Percentiles rank a stretch among this genome's conserved stretches.
These are phyloP conservation scores for Ennomos erosarius DNA, from an alignment of 2,888 invertebrate species.

Conservation along the genomic window DNA sequence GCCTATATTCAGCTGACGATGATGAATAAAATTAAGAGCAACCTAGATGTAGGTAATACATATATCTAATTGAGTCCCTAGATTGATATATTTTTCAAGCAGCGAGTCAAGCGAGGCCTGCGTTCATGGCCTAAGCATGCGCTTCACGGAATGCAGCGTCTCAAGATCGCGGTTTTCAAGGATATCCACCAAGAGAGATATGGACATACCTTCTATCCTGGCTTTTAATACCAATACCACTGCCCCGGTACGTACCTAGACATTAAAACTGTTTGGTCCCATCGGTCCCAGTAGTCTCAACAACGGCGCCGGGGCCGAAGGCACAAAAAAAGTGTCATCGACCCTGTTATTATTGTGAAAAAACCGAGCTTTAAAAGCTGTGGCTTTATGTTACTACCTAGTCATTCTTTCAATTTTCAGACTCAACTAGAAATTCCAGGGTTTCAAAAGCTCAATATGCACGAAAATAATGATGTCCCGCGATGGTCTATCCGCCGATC, in stretches of 20 bases:
- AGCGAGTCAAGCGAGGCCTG: conserved; percentile 63
- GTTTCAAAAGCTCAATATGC: conserved; percentile 53
- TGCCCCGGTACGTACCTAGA: conserved; percentile 51
- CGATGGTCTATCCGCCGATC: conserved; percentile 77
- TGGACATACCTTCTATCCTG: conserved; percentile 78
- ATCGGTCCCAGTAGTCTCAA: too few species aligned
- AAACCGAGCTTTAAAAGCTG: too few species aligned
- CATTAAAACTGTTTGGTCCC: too few species aligned
- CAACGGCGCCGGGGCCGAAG: too few species aligned
- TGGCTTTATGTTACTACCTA: background rate
- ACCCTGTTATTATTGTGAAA: too few species aligned
- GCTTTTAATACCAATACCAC: conserved; percentile 65
- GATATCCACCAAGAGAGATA: conserved; percentile 72
- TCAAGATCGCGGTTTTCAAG: conserved; percentile 75
- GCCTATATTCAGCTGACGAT: too few species aligned
- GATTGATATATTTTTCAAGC: conserved; percentile 6
- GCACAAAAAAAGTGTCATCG: too few species aligned
- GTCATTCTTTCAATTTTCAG: conserved; percentile 43
- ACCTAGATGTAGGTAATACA: too few species aligned
- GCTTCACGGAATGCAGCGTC: conserved; percentile 72
- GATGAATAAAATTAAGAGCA: too few species aligned
- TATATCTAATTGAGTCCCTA: too few species aligned
- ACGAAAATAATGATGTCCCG: conserved; percentile 55
- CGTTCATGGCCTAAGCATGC: conserved; percentile 66
- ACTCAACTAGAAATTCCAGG: conserved; percentile 64